A percentile compares a stretch with the other conserved stretches of the same genome.
phyloP scores from a whole-genome alignment of 2,797 vertebrate genomes.

The Hipposideros larvatus region DNA sequence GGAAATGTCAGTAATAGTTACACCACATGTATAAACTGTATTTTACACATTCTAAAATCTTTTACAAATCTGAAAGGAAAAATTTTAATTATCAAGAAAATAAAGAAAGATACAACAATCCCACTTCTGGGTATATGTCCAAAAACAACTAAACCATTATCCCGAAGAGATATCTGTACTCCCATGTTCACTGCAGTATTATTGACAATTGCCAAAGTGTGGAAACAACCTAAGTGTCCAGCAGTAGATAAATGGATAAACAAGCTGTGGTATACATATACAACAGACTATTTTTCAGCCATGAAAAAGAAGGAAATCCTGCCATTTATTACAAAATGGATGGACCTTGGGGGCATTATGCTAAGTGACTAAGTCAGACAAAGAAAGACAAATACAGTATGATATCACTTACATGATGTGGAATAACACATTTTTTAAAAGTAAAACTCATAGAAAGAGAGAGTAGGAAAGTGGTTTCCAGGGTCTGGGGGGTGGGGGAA shows the following conservation, averaged over 20 bases:
- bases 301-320: background rate
- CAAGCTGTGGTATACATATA: background rate
- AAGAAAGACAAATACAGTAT: background rate
- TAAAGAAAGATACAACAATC: background rate
- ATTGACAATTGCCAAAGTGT: background rate
- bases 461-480: background rate
- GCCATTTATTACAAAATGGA: background rate
- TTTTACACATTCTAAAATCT: constrained; percentile 14
- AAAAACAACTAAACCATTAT: background rate
- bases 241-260: background rate
- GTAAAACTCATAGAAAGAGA: background rate
- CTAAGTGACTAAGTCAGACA: background rate
- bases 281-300: background rate
- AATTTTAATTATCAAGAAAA: constrained; percentile 25
- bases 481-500: background rate
- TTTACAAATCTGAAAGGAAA: constrained; percentile 14
- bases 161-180: background rate
- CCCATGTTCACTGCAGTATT: background rate
- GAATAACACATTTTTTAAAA: background rate
- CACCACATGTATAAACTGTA: background rate
- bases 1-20: constrained; percentile 3
- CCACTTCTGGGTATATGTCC: background rate
- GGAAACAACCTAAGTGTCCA: background rate
- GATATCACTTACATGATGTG: background rate
- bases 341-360: background rate